These are phyloP conservation scores for Herpetotheres cachinnans DNA, from an alignment of 2,113 vertebrate genomes.

Conservation along the genomic window DNA sequence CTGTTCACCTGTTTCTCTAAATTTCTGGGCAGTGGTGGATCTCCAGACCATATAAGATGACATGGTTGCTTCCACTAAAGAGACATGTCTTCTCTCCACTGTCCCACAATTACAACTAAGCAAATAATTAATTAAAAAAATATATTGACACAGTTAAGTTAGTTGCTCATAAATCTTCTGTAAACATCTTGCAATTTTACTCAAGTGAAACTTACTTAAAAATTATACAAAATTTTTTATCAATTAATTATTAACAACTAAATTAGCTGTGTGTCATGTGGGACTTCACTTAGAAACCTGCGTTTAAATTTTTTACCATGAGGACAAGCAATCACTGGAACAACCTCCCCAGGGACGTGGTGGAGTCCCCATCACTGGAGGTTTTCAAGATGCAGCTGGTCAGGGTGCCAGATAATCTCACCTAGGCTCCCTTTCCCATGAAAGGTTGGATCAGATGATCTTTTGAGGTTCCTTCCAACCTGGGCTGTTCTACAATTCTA, in stretches of 20 bases:
- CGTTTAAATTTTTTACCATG: neutral
- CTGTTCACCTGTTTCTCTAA: neutral
- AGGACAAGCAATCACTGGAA: neutral
- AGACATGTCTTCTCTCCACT: neutral
- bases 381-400: neutral
- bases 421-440: neutral
- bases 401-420: neutral
- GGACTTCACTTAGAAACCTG: neutral
- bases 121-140: neutral
- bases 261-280: neutral
- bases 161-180: neutral
- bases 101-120: neutral
- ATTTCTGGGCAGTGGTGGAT: neutral
- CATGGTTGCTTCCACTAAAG: neutral
- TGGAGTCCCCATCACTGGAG: neutral
- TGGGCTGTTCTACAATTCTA: neutral
- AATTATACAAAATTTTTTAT: accelerated
- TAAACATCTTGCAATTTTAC: neutral
- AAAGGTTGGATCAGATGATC: neutral
- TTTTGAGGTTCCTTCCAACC: neutral
- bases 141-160: neutral
- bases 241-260: neutral
- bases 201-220: neutral
- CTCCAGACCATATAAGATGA: neutral
- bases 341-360: neutral